Conservation (phyloP, 1,140 invertebrate species). For the Aphelinus certus region DNA sequence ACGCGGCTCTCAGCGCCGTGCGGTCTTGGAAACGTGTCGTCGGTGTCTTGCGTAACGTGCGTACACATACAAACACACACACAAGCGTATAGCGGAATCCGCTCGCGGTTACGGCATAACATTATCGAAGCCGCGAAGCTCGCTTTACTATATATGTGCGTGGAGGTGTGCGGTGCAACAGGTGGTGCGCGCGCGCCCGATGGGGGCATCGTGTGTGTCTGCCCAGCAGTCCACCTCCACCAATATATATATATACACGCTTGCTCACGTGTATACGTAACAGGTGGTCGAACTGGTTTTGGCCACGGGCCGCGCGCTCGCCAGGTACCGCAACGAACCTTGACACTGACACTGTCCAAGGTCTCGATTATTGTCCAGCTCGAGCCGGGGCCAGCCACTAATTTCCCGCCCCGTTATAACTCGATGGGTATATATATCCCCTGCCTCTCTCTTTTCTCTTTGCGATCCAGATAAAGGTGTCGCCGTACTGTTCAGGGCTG, state of each 20-base stretch:
- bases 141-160: too few species aligned
- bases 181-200: not conserved
- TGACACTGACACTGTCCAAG: conserved; percentile 61
- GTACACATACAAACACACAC: too few species aligned
- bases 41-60: too few species aligned
- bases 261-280: not conserved
- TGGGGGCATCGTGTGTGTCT: conserved; percentile 2
- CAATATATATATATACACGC: not conserved
- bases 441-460: too few species aligned
- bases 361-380: conserved; percentile 39
- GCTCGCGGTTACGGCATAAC: too few species aligned
- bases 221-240: not conserved
- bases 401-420: not conserved
- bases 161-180: not conserved
- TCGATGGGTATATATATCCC: too few species aligned
- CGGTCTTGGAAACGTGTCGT: too few species aligned
- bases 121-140: too few species aligned
- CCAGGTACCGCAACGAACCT: conserved; percentile 47
- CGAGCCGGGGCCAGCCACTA: not conserved
- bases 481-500: too few species aligned
- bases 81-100: too few species aligned
- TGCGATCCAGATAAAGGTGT: too few species aligned
- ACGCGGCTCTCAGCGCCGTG: too few species aligned
- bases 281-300: conserved; percentile 55
- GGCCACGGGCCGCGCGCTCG: conserved; percentile 41